These are phyloP conservation scores for Corythornis leucogaster DNA, from an alignment of 2,797 vertebrate species.

Conservation along the genomic window DNA sequence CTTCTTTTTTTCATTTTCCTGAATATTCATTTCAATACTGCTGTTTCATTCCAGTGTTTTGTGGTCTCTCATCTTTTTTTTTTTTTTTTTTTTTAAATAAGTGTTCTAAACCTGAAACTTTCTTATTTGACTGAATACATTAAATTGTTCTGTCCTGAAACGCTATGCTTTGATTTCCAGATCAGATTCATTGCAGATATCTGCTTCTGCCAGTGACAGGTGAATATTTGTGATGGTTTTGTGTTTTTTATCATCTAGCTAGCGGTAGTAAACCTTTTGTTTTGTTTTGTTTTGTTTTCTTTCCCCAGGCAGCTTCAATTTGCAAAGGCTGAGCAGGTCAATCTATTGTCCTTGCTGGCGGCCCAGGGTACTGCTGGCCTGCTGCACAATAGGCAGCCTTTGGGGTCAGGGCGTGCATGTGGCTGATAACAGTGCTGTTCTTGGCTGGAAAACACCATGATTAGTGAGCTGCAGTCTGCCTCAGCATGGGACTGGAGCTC, in stretches of 20 bases:
- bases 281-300: neutral
- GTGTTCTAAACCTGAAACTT: neutral
- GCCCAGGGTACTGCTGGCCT: conserved; percentile 57
- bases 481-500: conserved; percentile 11
- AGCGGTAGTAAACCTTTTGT: neutral
- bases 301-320: conserved; percentile 12
- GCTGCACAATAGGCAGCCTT: conserved; percentile 55
- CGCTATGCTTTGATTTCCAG: neutral
- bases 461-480: conserved; percentile 43
- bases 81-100: conserved; percentile 14
- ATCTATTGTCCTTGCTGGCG: conserved; percentile 69
- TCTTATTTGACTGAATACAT: neutral
- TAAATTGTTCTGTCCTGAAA: neutral
- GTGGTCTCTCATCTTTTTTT: neutral
- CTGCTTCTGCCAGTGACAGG: neutral
- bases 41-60: neutral
- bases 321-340: conserved; percentile 55
- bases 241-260: neutral
- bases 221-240: neutral
- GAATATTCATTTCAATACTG: neutral
- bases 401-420: conserved; percentile 62
- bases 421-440: conserved; percentile 68
- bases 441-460: conserved; percentile 55
- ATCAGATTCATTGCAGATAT: conserved; percentile 13
- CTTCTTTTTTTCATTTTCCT: neutral